A percentile compares a stretch with the other conserved stretches of the same genome.
Evolutionary conservation across 2,797 vertebrate species (phyloP).

Genomic region (Thamnophis elegans): DNA sequence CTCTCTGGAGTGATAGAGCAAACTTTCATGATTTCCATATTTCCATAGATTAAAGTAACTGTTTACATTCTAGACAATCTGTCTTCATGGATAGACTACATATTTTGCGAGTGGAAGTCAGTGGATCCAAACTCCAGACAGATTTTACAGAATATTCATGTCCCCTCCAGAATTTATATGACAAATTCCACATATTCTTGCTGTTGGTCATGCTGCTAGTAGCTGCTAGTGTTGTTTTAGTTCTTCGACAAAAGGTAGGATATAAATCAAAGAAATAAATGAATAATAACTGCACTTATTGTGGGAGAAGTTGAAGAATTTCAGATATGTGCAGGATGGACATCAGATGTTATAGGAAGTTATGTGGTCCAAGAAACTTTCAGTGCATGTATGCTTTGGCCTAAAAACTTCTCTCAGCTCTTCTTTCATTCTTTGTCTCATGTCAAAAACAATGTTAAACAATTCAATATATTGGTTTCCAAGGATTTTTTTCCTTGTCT

Average conservation of each 20-base stretch:
- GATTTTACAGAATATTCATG: not conserved
- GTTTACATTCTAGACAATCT: not conserved
- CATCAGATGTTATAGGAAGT: not conserved
- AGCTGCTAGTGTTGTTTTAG: not conserved
- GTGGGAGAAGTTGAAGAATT: not conserved
- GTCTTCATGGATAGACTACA: not conserved
- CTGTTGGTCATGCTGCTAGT: not conserved
- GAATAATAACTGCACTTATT: not conserved
- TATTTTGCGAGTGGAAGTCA: not conserved
- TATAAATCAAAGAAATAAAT: not conserved
- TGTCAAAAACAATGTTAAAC: not conserved
- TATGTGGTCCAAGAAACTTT: not conserved
- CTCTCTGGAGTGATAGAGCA: not conserved
- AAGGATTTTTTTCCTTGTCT: conserved; percentile 18
- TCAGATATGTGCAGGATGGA: not conserved
- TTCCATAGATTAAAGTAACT: not conserved
- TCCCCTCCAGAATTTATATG: not conserved
- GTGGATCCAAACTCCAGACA: not conserved
- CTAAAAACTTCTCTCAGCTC: not conserved
- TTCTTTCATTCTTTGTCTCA: conserved; percentile 3
- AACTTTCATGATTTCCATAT: not conserved
- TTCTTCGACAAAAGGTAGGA: not conserved
- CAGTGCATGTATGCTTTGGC: not conserved
- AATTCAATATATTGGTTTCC: conserved; percentile 22
- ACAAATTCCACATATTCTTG: not conserved